Evolutionary conservation across 2,888 invertebrate species (phyloP).

Genomic region (Thera obeliscata): DNA sequence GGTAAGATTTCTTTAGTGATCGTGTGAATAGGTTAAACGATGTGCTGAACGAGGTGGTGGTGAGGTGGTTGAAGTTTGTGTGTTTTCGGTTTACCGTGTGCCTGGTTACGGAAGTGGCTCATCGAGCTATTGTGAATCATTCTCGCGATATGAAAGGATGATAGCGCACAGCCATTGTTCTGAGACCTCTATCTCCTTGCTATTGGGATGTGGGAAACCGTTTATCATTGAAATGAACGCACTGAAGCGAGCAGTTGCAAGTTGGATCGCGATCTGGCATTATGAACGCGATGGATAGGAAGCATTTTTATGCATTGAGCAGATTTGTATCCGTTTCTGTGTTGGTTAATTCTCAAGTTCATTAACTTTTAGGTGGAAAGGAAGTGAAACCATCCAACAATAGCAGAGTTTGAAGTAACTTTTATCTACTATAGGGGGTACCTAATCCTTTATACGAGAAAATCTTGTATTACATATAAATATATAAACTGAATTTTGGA

Average conservation of each 20-base stretch:
- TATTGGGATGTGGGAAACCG: slow-evolving; percentile 53
- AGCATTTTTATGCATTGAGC: slow-evolving; percentile 7
- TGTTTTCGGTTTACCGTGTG: slow-evolving; percentile 3
- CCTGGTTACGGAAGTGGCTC: slow-evolving; percentile 53
- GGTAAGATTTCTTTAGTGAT: too few relatives aligned
- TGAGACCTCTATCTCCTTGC: slow-evolving; percentile 51
- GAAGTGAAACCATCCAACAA: background rate
- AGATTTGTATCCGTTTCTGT: background rate
- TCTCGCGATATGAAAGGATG: slow-evolving; percentile 69
- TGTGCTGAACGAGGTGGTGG: background rate
- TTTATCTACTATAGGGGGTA: too few relatives aligned
- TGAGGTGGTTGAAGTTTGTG: background rate
- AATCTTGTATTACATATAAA: too few relatives aligned
- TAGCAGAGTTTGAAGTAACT: too few relatives aligned
- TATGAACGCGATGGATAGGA: slow-evolving; percentile 4
- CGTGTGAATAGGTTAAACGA: too few relatives aligned
- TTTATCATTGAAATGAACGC: slow-evolving; percentile 35
- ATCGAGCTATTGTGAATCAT: slow-evolving; percentile 52
- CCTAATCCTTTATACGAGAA: too few relatives aligned
- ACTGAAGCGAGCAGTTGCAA: slow-evolving; percentile 21
- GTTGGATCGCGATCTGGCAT: slow-evolving; percentile 11
- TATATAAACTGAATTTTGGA: too few relatives aligned
- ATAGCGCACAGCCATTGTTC: slow-evolving; percentile 62
- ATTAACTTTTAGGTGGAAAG: background rate
- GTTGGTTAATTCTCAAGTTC: background rate